Percentiles rank a stretch among this genome's conserved stretches.
These are phyloP conservation scores for Egretta garzetta DNA, from an alignment of 2,113 vertebrate species.

Conservation along the genomic window DNA sequence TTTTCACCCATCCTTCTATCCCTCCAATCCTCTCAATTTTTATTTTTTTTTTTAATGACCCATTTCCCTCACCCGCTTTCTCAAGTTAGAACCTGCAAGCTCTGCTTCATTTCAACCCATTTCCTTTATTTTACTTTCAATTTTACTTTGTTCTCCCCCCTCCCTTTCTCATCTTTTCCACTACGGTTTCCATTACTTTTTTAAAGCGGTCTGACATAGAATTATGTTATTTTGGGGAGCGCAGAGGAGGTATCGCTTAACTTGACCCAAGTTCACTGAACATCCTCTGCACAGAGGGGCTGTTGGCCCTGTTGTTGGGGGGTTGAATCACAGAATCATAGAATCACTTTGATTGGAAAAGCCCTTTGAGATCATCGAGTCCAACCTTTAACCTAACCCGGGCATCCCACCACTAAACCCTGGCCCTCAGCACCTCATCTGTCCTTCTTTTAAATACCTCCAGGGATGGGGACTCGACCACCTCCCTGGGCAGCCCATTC, in stretches of 20 bases:
- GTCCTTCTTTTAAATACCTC: no score
- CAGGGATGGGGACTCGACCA: no score
- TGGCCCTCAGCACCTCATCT: no score
- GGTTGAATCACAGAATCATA: no score
- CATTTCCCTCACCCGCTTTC: background rate
- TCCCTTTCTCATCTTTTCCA: background rate
- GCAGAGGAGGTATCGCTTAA: background rate
- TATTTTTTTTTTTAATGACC: background rate
- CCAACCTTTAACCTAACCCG: no score
- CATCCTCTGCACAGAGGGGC: background rate
- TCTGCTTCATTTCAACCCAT: background rate
- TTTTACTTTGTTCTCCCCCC: background rate
- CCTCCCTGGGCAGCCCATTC: no score
- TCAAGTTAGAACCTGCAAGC: background rate
- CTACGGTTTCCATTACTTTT: background rate
- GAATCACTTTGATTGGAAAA: no score
- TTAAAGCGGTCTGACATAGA: background rate
- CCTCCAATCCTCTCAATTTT: background rate
- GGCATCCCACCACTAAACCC: no score
- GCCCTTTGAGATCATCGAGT: no score
- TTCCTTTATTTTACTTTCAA: background rate
- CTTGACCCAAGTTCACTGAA: background rate
- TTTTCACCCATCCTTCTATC: background rate
- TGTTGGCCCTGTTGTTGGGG: background rate
- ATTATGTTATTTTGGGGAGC: background rate